Evolutionary conservation across 1,140 invertebrate species (phyloP).

Genomic region (Aphidius ervi): DNA sequence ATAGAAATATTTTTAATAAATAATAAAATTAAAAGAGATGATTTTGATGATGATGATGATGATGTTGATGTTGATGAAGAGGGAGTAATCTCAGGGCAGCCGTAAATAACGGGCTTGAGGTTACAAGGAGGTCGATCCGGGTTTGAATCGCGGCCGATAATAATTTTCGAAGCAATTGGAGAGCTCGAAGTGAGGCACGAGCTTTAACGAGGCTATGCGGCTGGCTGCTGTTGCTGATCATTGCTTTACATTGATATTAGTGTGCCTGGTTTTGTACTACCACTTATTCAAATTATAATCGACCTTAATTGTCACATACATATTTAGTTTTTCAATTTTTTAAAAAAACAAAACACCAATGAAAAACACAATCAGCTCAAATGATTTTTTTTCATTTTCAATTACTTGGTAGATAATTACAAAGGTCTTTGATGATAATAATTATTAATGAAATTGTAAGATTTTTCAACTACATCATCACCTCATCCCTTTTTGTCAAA

Average conservation of each 20-base stretch:
- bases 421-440: too few species aligned
- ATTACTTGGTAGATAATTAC: too few species aligned
- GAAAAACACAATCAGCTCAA: too few species aligned
- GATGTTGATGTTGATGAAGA: neutral
- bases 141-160: conserved; percentile 22
- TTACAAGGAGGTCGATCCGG: conserved; percentile 24
- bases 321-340: neutral
- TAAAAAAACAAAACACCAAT: neutral
- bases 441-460: too few species aligned
- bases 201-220: conserved; percentile 13
- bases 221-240: conserved; percentile 8
- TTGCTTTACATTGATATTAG: neutral
- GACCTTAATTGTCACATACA: conserved; percentile 26
- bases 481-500: too few species aligned
- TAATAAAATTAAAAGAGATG: too few species aligned
- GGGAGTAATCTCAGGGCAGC: conserved; percentile 1
- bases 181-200: conserved; percentile 8
- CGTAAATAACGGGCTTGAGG: conserved; percentile 23
- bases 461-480: too few species aligned
- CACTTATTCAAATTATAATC: conserved; percentile 20
- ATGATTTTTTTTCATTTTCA: too few species aligned
- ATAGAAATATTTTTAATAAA: too few species aligned
- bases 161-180: conserved; percentile 23
- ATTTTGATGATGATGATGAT: too few species aligned
- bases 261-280: conserved; percentile 3